phyloP scores from a whole-genome alignment of 2,888 invertebrate species.

The Aromia moschata region DNA sequence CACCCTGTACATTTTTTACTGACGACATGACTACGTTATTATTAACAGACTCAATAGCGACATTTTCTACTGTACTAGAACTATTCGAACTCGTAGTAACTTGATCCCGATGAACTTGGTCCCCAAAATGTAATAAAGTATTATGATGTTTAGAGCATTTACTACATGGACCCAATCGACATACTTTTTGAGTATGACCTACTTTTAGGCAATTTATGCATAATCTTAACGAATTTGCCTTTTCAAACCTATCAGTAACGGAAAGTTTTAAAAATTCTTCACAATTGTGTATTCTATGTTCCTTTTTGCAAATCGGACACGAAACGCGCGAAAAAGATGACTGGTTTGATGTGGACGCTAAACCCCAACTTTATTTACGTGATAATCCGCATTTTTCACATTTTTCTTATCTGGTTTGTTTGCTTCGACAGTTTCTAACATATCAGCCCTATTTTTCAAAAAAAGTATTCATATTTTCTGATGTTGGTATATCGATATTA shows the following conservation, averaged over 20 bases:
- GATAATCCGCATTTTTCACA: background rate
- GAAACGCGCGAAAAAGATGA: background rate
- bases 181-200: background rate
- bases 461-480: background rate
- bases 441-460: background rate
- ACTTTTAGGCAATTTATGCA: constrained; percentile 11
- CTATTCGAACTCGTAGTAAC: no score
- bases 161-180: background rate
- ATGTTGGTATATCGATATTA: background rate
- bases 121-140: constrained; percentile 6
- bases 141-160: constrained; percentile 7
- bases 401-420: background rate
- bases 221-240: background rate
- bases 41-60: background rate
- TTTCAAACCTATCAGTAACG: background rate
- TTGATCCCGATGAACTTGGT: no score
- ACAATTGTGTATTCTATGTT: background rate
- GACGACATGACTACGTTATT: background rate
- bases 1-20: background rate
- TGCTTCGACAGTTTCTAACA: background rate
- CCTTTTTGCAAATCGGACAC: background rate
- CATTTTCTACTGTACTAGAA: no score
- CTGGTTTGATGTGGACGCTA: background rate
- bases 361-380: background rate
- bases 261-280: background rate